These are phyloP conservation scores for Sarotherodon lohbergeri DNA, from an alignment of 2,113 vertebrate genomes.

Conservation along the genomic window DNA sequence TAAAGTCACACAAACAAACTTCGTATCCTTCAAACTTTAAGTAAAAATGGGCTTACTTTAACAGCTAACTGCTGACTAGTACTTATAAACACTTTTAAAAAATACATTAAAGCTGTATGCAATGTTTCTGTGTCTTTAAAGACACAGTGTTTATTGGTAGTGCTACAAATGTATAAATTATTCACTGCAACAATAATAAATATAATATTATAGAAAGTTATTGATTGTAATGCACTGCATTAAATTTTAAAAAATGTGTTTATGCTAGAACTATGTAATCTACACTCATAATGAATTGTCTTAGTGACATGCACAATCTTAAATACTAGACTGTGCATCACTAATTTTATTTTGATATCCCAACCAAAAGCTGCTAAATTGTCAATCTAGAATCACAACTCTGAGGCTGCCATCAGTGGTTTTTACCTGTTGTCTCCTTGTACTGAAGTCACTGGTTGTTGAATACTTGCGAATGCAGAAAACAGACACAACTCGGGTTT, in stretches of 20 bases:
- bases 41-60: neutral
- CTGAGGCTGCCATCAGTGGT: neutral
- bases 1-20: neutral
- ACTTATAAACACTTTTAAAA: neutral
- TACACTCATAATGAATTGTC: neutral
- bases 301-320: neutral
- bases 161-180: neutral
- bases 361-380: neutral
- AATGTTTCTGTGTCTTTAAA: neutral
- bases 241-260: accelerated
- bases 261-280: neutral
- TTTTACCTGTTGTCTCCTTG: neutral
- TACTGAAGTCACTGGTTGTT: neutral
- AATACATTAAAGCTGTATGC: neutral
- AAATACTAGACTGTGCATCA: neutral
- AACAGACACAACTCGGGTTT: accelerated
- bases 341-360: neutral
- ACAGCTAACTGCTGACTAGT: neutral
- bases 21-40: neutral
- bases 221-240: neutral
- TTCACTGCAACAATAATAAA: neutral
- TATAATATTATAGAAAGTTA: neutral
- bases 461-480: neutral
- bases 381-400: neutral
- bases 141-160: neutral